Conservation (phyloP, 2,113 vertebrate species). For the Paracanthobrama guichenoti region DNA sequence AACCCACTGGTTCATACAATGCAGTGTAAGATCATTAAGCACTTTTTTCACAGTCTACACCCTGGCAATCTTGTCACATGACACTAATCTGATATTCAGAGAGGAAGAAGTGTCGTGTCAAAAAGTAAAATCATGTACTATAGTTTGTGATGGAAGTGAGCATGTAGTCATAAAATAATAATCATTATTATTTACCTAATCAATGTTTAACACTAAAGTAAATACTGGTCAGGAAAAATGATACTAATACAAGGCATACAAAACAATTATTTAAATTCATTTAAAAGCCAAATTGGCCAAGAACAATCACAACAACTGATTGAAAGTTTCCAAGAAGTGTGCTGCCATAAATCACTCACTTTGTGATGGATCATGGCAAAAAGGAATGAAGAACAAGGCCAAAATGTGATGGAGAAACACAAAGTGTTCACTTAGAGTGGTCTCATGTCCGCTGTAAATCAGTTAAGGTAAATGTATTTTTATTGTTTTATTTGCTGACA, state of each 20-base stretch:
- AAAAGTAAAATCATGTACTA: constrained; percentile 16
- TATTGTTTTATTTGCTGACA: constrained; percentile 56
- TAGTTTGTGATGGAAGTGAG: constrained; percentile 24
- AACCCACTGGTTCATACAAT: constrained; percentile 25
- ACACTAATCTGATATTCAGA: constrained; percentile 22
- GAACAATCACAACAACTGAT: neutral
- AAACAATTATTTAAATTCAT: neutral
- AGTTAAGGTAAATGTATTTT: neutral
- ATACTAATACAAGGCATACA: constrained; percentile 19
- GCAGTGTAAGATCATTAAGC: neutral
- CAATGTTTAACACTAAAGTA: constrained; percentile 9
- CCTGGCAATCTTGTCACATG: constrained; percentile 25
- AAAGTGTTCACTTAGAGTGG: neutral
- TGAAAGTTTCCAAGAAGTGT: neutral
- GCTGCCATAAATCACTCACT: neutral
- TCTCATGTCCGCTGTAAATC: neutral
- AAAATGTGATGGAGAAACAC: neutral
- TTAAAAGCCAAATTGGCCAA: neutral
- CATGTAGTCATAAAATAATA: constrained; percentile 1
- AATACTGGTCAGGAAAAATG: constrained; percentile 32
- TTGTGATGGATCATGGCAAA: constrained; percentile 3
- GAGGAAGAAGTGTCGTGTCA: constrained; percentile 21
- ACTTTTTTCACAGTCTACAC: constrained; percentile 6
- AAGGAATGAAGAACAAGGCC: neutral
- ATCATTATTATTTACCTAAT: constrained; percentile 21